Conservation (phyloP, 2,113 vertebrate genomes). For the Oncorhynchus tshawytscha region DNA sequence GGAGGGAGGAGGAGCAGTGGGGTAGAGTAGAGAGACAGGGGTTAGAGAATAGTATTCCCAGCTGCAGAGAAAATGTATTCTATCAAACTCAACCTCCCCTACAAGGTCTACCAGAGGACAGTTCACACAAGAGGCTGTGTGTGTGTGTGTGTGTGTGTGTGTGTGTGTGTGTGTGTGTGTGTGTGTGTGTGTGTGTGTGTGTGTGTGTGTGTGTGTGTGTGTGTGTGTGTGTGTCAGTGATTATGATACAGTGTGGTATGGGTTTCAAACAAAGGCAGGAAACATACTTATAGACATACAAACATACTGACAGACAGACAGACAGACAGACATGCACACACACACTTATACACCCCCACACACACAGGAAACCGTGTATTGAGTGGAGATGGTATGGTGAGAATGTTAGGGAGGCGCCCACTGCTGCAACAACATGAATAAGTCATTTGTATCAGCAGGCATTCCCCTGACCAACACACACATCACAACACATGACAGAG, state of each 20-base stretch:
- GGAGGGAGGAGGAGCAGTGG: slow-evolving; percentile 1
- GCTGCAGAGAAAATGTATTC: slow-evolving; percentile 18
- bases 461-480: slow-evolving; percentile 37
- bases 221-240: slow-evolving; percentile 4
- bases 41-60: slow-evolving; percentile 29
- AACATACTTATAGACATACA: slow-evolving; percentile 49
- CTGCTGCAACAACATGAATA: slow-evolving; percentile 59
- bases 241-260: slow-evolving; percentile 40
- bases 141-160: not conserved
- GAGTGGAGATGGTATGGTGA: slow-evolving; percentile 55
- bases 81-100: not conserved
- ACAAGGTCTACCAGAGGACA: not conserved
- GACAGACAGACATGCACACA: slow-evolving; percentile 15
- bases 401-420: slow-evolving; percentile 58
- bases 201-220: not conserved
- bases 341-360: slow-evolving; percentile 10
- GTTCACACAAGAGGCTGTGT: not conserved
- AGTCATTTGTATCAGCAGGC: slow-evolving; percentile 57
- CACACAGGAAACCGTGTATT: slow-evolving; percentile 20
- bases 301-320: slow-evolving; percentile 45
- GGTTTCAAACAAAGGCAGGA: slow-evolving; percentile 26
- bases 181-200: not conserved
- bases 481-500: not conserved
- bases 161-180: not conserved
- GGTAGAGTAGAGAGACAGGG: not conserved